Base-by-base conservation (phyloP, 2,113 vertebrate species). In the Rhizomys pruinosus region DNA sequence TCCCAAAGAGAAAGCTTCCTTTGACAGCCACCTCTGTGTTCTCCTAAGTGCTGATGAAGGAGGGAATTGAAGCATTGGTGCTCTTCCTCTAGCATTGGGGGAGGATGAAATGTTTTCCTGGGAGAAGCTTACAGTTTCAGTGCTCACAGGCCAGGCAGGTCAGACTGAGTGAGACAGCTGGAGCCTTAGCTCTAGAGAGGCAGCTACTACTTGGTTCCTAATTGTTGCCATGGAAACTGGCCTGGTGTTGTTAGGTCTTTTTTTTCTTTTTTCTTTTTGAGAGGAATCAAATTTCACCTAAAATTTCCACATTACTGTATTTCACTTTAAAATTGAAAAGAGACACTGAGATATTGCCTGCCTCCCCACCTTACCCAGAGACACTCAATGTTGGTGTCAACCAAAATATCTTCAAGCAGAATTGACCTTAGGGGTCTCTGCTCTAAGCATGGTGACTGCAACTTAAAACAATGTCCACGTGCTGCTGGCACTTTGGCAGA, bases 301-400 rank as follows among this genome's bases (percentile, higher is more conserved):
- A 81, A 90, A 88, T 84, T 84, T 74, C 34, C 17, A 61, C 74
- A 72, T 84, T 55, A 93, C 92, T 90, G 90, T 85, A 66, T 76
- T 85, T 90, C 79, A 81, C 73, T 42, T 93, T 91, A 64, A 94
- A 90, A 82, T 61, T 57, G 44, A 81, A 89, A 96, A 47, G n/a
- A 84, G n/a, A 52, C 4, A 37, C 9, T 47, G 7, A 71, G 29
- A 59, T 16, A 15, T 42, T 13, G 22, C 4, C 25, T 47, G 12
- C 11, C 7, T 3, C 17, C 34, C 9, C 7, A 1, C 42, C 3
- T 3, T 2, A 39, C 7, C 44, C 5, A 1, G 4, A 2, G 4
- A 2, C 1, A 27, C 27, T 1, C 6, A 68, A 39, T 72, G 1
- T 90, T 89, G 59, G 44, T 8, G 27, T 73, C 47, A 86, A 82